Base-by-base conservation (phyloP, 2,888 invertebrate species). In the Nyleta sp. region DNA sequence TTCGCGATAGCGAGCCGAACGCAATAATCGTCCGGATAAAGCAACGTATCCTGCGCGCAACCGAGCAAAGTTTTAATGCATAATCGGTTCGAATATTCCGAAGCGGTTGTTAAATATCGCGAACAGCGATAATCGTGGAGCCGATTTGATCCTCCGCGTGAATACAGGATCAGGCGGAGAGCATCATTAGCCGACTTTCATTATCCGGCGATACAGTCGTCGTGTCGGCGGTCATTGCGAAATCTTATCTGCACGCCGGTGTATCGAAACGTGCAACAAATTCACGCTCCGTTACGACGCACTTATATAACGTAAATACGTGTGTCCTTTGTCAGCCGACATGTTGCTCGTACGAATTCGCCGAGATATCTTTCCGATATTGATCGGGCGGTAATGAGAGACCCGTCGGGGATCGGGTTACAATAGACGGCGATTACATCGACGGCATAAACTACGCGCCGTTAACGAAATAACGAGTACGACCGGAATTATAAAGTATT, bases 401-500 rank as follows among this genome's bases (percentile, higher is more conserved):
- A 28, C 8, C 40, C 44, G 31, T 42, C 18, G 13, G 38, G 31
- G 33, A 60, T 70, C 60, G 46, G 46, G 46, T 72, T 64, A 64
- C 72, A 71, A 71, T 71, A 38, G 60, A 53, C 53, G 44, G 22
- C 50, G 59, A 60, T 53, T 44, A 5, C 35, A 71, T 60, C 71
- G 53, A 3, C 20, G 46, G 33, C 44, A 46, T 42, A 60, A 62
- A 62, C 53, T 52, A 62, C 22, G 53, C 44, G 44, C 44, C 53
- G 48, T 71, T 62, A 62, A 71, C 52, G 60, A 71, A 71, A 52
- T 62, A 71, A 62, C 42, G 53, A 72, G 62, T 55, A 35, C 44
- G 44, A 60, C 24, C 42, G 53, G 60, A 53, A 62, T 62, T 71
- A 60, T 62, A 71, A 62, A 53, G 44, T 28, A 46, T 55, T 62